Evolutionary conservation across 2,113 vertebrate genomes (phyloP), one percentile per base, ranked within the genome.

Genomic region (Heteronetta atricapilla): DNA sequence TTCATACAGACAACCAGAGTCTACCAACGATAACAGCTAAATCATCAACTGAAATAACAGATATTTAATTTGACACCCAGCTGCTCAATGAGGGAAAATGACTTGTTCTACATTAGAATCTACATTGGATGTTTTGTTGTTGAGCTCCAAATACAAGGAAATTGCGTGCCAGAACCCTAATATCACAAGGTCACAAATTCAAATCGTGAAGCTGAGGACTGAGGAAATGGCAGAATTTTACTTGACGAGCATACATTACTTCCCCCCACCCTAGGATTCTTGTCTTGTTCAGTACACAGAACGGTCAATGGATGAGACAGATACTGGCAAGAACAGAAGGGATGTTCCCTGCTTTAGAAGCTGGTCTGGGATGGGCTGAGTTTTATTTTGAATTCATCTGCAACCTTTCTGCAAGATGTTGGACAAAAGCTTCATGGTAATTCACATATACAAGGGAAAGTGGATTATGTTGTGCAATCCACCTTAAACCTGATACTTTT

Each of bases 1-100:
- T 22, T 78, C 53, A 46, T 6, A 19, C 1, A 53, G 31, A 28
- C 29, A 72, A 19, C 0, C 4, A 53, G 42, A 58, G 11, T 40
- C 28, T 78, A 17, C 25, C 70, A 48, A 36, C 0, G 0, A 3
- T 87, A 56, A 4, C 28, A 31, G 4, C 59, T 80, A 50, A 20
- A n/a, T 36, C 1, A 2, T 58, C 25, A 73, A 8, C 16, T 69
- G 23, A 85, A 74, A 66, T 20, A 82, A 17, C 6, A 34, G 42
- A 74, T 5, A 6, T 8, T 70, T 1, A 0, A 60, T 25, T 33
- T 50, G 25, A 11, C 19, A 64, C 15, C 23, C 17, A 44, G 21
- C 8, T 19, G 77, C 13, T 18, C 36, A 40, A 28, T 7, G 52
- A 81, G 75, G n/a, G 40, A 83, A 60, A 25, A 3, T 8, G 15